These are phyloP conservation scores for Herminia tarsipennalis DNA, from an alignment of 2,888 invertebrate species.

Conservation along the genomic window DNA sequence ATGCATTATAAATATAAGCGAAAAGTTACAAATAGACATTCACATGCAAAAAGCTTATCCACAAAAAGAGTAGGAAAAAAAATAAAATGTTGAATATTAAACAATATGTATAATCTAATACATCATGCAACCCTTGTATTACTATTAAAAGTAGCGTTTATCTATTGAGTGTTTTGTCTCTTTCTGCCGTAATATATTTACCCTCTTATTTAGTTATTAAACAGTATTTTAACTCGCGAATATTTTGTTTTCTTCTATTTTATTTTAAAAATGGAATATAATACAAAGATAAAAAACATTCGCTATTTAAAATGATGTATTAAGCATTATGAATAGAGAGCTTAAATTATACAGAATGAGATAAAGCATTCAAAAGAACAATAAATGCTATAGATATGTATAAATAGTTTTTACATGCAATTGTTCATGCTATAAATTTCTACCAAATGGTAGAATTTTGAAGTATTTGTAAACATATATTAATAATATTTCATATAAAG, in stretches of 20 bases:
- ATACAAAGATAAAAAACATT: too few species aligned
- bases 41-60: conserved; percentile 22
- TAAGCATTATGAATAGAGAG: not conserved
- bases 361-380: conserved; percentile 4
- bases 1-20: conserved; percentile 14
- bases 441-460: conserved; percentile 1
- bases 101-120: too few species aligned
- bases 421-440: conserved; percentile 1
- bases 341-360: not conserved
- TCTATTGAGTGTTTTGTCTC: too few species aligned
- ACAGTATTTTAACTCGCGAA: too few species aligned
- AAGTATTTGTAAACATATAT: conserved; percentile 3
- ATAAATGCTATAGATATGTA: conserved; percentile 1
- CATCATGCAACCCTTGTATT: too few species aligned
- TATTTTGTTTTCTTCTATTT: too few species aligned
- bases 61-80: too few species aligned
- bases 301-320: too few species aligned
- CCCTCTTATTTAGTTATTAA: too few species aligned
- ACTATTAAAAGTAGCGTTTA: too few species aligned
- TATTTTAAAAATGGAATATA: not conserved
- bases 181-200: too few species aligned
- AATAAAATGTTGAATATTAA: conserved; percentile 4
- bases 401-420: not conserved
- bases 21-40: conserved; percentile 18
- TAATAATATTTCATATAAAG: conserved; percentile 2